These are phyloP conservation scores for Thymelicus lineola DNA, from an alignment of 2,888 invertebrate species.

Conservation along the genomic window DNA sequence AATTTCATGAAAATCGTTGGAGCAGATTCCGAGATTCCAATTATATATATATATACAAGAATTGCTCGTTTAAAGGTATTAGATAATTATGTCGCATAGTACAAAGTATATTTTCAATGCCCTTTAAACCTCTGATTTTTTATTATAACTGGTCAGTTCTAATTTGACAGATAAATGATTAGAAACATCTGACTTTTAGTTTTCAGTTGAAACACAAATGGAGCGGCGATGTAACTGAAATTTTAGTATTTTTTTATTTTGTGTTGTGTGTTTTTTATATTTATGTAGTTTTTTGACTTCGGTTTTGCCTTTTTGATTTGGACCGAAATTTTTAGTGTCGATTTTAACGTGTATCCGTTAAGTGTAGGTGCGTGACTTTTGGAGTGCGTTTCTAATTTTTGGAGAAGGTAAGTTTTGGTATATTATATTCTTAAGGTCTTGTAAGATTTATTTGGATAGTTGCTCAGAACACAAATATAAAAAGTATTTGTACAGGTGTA, in stretches of 20 bases:
- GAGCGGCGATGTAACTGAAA: conserved; percentile 81
- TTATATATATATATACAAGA: too few species aligned
- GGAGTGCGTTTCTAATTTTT: conserved; percentile 22
- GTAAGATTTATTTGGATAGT: too few species aligned
- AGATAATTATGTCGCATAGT: too few species aligned
- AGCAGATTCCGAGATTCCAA: too few species aligned
- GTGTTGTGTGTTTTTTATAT: conserved; percentile 81
- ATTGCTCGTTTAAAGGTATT: too few species aligned
- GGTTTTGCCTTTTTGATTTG: conserved; percentile 64
- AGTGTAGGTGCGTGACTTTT: conserved; percentile 59
- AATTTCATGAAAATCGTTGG: too few species aligned
- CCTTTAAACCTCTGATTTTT: not conserved
- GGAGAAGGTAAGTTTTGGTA: conserved; percentile 27
- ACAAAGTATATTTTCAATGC: not conserved
- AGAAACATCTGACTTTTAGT: conserved; percentile 20
- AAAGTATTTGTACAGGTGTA: too few species aligned
- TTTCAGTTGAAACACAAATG: conserved; percentile 68
- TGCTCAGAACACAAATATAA: too few species aligned
- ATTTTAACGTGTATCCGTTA: conserved; percentile 38
- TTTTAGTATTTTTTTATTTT: conserved; percentile 76
- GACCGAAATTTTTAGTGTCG: conserved; percentile 77
- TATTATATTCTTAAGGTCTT: not conserved
- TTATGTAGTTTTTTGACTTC: conserved; percentile 79
- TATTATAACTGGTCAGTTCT: not conserved
- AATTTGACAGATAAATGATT: conserved; percentile 3